Conservation (phyloP, 2,888 invertebrate genomes). For the Ellobium chinense region DNA sequence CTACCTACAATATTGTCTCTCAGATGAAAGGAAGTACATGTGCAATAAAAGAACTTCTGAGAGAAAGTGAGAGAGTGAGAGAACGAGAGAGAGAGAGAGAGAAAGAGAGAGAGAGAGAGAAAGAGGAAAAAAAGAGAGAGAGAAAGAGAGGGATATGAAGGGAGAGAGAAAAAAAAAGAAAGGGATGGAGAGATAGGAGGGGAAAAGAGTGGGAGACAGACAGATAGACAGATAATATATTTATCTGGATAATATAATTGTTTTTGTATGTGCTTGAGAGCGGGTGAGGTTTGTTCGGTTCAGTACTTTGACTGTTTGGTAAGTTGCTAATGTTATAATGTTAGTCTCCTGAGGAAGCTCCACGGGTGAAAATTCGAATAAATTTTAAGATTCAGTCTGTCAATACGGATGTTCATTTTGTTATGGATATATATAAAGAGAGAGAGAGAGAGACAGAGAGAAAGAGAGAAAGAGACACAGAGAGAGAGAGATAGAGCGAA, state of each 20-base stretch:
- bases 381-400: no score
- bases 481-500: neutral
- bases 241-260: no score
- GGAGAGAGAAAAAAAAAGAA: conserved; percentile 8
- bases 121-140: conserved; percentile 21
- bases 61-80: neutral
- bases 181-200: neutral
- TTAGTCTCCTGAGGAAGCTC: no score
- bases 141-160: conserved; percentile 12
- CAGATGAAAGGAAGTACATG: neutral
- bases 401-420: no score
- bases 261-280: no score
- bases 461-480: neutral
- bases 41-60: no score
- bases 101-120: conserved; percentile 22
- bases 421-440: no score
- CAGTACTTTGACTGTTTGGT: no score
- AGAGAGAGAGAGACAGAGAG: neutral
- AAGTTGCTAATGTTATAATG: no score
- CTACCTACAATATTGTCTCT: neutral
- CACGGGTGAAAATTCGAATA: no score
- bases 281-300: no score
- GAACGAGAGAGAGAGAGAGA: conserved; percentile 29
- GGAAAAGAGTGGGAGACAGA: neutral
- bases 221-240: no score